Evolutionary conservation across 2,888 invertebrate species (phyloP).

Genomic region (Eretmocerus hayati): DNA sequence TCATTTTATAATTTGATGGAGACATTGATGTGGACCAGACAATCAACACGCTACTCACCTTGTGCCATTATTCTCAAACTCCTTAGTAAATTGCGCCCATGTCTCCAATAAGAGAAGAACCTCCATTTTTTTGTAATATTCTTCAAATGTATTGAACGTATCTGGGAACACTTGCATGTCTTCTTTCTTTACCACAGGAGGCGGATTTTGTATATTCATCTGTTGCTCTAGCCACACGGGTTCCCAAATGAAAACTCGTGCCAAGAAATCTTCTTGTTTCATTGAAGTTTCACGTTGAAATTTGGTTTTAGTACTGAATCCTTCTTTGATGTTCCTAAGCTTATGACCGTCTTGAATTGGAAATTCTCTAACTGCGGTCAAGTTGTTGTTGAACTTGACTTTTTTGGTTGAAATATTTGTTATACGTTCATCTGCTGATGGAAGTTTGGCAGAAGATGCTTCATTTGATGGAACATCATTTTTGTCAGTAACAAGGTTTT

Average conservation of each 20-base stretch:
- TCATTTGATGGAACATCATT: neutral
- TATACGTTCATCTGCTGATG: slow-evolving; percentile 1
- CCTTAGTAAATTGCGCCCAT: slow-evolving; percentile 50
- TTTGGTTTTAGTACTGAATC: slow-evolving; percentile 3
- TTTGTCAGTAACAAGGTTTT: neutral
- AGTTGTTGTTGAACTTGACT: slow-evolving; percentile 30
- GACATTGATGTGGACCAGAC: neutral
- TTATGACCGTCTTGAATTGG: slow-evolving; percentile 15
- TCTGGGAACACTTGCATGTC: slow-evolving; percentile 50
- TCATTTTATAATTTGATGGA: neutral
- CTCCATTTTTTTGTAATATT: slow-evolving; percentile 55
- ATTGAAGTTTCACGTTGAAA: slow-evolving; percentile 7
- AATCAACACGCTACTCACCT: neutral
- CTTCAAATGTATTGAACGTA: slow-evolving; percentile 52
- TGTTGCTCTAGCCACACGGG: slow-evolving; percentile 61
- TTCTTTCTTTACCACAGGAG: slow-evolving; percentile 52
- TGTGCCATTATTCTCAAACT: slow-evolving; percentile 22
- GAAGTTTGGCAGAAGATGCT: slow-evolving; percentile 2
- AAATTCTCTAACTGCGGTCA: slow-evolving; percentile 16
- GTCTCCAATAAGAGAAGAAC: slow-evolving; percentile 58
- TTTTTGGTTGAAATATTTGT: slow-evolving; percentile 9
- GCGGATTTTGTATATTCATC: slow-evolving; percentile 43
- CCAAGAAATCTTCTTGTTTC: slow-evolving; percentile 46
- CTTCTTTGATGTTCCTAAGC: slow-evolving; percentile 15
- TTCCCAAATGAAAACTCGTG: slow-evolving; percentile 58